Evolutionary conservation across 92 coral and sea anemone genomes (phyloP), one percentile per base, ranked within the genome.

Genomic region (Plumapathes pennacea): DNA sequence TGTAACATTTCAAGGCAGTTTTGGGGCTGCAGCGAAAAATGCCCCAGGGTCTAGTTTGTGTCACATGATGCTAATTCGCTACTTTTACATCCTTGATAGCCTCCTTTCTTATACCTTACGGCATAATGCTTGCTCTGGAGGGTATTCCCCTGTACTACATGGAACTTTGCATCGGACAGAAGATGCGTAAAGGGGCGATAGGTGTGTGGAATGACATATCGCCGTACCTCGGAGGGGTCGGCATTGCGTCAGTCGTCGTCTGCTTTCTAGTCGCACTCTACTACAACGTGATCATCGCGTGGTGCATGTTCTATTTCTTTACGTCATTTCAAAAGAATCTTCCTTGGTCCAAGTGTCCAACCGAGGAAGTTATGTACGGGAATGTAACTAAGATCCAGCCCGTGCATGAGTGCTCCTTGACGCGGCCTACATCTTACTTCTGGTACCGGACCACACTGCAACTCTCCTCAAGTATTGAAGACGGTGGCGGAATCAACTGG

Each of bases 161-260:
- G 95, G 99, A 94, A 71, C 89, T 94, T 13, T 94, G 99, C 46
- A 86, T 94, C 41, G 99, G 99, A 27, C 99, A 94, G 46, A 81
- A 95, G 45, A 94, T 94, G 99, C 89, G 99, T 26, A 94, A 94
- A 71, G 99, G 99, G 4, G 88, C 99, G 0, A 87, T 94, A 10
- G 99, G 99, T 28, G 99, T 94, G n/a, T 94, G 99, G 99, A 89
- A 77, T 81, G 97, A 94, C 69, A 94, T 94, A 34, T 89, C 97
- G 1, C 99, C 99, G 5, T 94, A 94, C 76, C 73, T 94, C 23
- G 99, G 99, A 9, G 99, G 99, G 12, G 72, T 94, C 10, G 99
- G 99, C 24, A 61, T 89, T 3, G 90, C 99, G 0, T 84, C 95
- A 4, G 96, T 94, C 31, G 95, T 89, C 25, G 99, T 94, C 1